A percentile compares a stretch with the other conserved stretches of the same genome.
These are phyloP conservation scores for Cremastinae sp. DNA, from an alignment of 2,888 invertebrate species.

Conservation along the genomic window DNA sequence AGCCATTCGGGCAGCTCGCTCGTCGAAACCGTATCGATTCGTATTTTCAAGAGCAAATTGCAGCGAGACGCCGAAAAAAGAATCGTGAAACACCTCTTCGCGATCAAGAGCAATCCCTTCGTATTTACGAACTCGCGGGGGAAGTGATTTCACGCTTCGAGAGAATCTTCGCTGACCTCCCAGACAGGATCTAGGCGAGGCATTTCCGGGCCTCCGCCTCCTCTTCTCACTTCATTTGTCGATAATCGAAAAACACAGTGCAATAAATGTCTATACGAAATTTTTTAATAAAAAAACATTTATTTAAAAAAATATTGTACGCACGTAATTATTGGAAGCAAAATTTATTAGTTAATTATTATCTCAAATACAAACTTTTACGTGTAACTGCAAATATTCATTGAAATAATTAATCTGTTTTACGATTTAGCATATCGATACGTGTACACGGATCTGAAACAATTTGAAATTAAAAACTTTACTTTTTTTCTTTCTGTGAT, in stretches of 20 bases:
- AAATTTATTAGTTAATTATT: too few species aligned
- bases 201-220: conserved; percentile 70
- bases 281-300: too few species aligned
- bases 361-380: too few species aligned
- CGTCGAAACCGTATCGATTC: conserved; percentile 10
- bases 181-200: conserved; percentile 79
- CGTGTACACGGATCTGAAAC: too few species aligned
- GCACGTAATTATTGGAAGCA: too few species aligned
- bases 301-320: too few species aligned
- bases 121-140: conserved; percentile 69
- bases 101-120: conserved; percentile 56
- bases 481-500: too few species aligned
- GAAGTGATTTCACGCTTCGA: conserved; percentile 79
- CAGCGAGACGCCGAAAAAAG: conserved; percentile 1
- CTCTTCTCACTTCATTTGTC: conserved; percentile 33
- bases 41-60: neutral
- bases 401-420: too few species aligned
- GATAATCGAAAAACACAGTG: neutral
- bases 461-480: too few species aligned
- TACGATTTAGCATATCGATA: too few species aligned
- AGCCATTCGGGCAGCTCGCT: conserved; percentile 7
- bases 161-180: conserved; percentile 67
- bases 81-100: conserved; percentile 47
- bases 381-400: too few species aligned
- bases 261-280: neutral